phyloP scores from a whole-genome alignment of 2,888 invertebrate species.

The Drosophila nigricruria region DNA sequence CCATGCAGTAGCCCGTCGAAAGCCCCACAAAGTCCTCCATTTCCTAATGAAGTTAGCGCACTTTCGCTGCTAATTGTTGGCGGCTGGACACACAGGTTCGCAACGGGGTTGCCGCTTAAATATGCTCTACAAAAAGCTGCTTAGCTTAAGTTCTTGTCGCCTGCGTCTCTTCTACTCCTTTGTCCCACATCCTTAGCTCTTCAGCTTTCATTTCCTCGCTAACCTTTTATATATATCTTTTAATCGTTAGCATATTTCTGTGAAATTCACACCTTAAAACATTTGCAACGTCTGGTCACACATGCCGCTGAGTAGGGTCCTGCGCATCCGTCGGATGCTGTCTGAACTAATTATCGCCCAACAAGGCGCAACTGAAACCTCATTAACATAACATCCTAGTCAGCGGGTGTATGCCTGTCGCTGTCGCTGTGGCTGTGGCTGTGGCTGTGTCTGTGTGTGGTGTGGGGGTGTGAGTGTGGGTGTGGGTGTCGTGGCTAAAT shows the following conservation, averaged over 20 bases:
- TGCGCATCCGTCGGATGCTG: conserved; percentile 43
- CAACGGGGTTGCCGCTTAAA: conserved; percentile 8
- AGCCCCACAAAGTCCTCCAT: neutral
- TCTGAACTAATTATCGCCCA: conserved; percentile 68
- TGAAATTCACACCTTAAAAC: conserved; percentile 29
- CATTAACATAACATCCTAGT: conserved; percentile 69
- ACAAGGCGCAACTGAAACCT: conserved; percentile 67
- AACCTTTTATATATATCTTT: conserved; percentile 9
- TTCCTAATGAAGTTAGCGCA: conserved; percentile 28
- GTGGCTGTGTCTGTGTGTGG: conserved; percentile 25
- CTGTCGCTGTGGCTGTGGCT: conserved; percentile 24
- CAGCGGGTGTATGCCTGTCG: conserved; percentile 14
- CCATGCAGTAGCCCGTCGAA: neutral
- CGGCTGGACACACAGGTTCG: neutral
- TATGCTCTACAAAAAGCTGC: conserved; percentile 6
- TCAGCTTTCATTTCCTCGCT: neutral
- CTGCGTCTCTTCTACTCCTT: neutral
- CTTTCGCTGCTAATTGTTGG: conserved; percentile 33
- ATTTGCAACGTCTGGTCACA: conserved; percentile 25
- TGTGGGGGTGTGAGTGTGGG: neutral
- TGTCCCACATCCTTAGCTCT: neutral
- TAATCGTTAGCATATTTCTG: conserved; percentile 45
- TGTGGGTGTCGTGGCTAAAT: conserved; percentile 50
- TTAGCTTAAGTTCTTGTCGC: neutral
- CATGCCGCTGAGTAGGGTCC: conserved; percentile 26